Base-by-base conservation (phyloP, 2,888 invertebrate species). In the Cabera pusaria region DNA sequence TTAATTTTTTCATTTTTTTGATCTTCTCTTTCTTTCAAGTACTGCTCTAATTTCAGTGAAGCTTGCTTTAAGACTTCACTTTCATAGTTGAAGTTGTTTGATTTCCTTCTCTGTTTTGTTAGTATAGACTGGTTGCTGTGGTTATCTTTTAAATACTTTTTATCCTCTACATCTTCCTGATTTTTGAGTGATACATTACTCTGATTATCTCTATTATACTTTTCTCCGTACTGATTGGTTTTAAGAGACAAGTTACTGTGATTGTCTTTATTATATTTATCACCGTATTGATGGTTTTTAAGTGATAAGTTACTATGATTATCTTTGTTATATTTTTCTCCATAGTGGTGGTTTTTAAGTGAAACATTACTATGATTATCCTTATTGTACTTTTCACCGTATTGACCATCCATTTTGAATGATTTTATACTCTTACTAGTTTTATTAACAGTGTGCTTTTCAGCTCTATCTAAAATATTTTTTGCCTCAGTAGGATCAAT, bases 21-120 rank as follows among this genome's bases (percentile, higher is more conserved):
- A 44, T 57, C 65, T 54, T 83, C 82, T 50, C 57, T 77, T 38
- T 85, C 84, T 64, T 80, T 80, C 24, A 87, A 59, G 56, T 90
- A 91, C 53, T 88, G 73, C 40, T 87, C 90, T 41, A 91, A 59
- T 70, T 88, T 90, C 44, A 87, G 63, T 0, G 90, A 91, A 1
- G 91, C 91, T 52, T 85, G 87, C 59, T 90, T 90, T 23, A 91
- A 68, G 6, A 91, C 90, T 60, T 91, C 91, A 46, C 86, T 92
- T 63, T 93, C 92, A 10, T 88, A 86, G 56, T 90, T 90, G 44
- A 91, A 91, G 49, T 91, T 90, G 50, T 91, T 92, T 0, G 91
- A 87, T 55, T 87, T 87, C 42, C 74, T 64, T 49, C 86, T 74
- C 32, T 76, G 49, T 43, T 61, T 72, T 9, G 73, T 76, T 8